phyloP scores from a whole-genome alignment of 2,113 vertebrate species.

The Ceyx margarethae region DNA sequence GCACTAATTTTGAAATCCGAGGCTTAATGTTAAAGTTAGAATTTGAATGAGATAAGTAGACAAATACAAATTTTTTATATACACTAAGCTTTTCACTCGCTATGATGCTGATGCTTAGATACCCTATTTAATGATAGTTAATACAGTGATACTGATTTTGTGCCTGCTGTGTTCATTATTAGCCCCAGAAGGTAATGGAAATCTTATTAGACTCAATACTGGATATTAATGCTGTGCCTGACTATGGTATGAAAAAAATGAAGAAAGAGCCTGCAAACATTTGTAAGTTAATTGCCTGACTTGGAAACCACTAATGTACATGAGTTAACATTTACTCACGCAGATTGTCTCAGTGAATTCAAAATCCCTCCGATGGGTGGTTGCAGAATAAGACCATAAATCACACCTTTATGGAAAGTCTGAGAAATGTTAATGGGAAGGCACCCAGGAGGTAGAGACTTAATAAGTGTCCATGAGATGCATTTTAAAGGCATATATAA shows the following conservation, averaged over 20 bases:
- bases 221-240: slow-evolving; percentile 19
- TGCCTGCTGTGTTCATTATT: slow-evolving; percentile 52
- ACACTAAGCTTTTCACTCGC: not conserved
- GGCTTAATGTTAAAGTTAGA: not conserved
- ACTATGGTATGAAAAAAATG: not conserved
- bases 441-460: not conserved
- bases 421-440: not conserved
- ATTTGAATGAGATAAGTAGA: slow-evolving; percentile 13
- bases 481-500: not conserved
- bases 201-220: slow-evolving; percentile 27
- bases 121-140: slow-evolving; percentile 30
- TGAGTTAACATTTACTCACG: slow-evolving; percentile 22
- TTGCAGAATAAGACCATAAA: not conserved
- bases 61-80: not conserved
- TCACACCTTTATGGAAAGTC: not conserved
- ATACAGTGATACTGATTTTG: slow-evolving; percentile 45
- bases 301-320: slow-evolving; percentile 9
- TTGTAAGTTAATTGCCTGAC: slow-evolving; percentile 32
- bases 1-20: not conserved
- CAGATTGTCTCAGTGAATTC: not conserved
- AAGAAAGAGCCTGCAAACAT: slow-evolving; percentile 4
- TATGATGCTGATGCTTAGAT: not conserved
- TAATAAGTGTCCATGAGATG: not conserved
- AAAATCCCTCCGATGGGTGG: not conserved
- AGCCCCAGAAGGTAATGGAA: slow-evolving; percentile 34